Conservation (phyloP, 2,113 vertebrate genomes). For the Oxyura jamaicensis region DNA sequence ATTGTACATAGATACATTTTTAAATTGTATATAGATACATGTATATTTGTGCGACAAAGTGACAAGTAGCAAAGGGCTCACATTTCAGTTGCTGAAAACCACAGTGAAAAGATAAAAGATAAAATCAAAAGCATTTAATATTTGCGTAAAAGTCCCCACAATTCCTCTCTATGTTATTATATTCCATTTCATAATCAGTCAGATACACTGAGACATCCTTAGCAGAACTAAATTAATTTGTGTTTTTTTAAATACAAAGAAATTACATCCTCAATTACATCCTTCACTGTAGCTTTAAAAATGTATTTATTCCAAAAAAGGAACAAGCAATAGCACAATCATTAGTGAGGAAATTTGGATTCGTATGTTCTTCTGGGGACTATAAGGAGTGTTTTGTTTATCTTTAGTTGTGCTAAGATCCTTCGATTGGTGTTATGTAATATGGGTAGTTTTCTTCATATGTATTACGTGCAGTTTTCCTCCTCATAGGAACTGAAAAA, state of each 20-base stretch:
- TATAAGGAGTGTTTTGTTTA: background rate
- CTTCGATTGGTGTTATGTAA: background rate
- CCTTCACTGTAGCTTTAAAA: background rate
- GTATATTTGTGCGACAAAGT: background rate
- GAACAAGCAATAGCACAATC: background rate
- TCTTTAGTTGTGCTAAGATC: background rate
- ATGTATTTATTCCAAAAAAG: background rate
- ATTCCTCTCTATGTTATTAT: background rate
- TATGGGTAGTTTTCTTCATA: background rate
- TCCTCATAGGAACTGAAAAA: background rate
- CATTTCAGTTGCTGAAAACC: background rate
- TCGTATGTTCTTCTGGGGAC: background rate
- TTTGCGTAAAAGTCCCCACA: background rate
- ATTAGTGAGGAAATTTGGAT: background rate
- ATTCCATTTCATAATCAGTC: background rate
- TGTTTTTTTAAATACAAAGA: constrained; percentile 14
- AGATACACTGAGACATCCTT: background rate
- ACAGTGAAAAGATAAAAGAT: background rate
- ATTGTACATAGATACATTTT: background rate
- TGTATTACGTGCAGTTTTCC: background rate
- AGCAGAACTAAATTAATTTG: constrained; percentile 27
- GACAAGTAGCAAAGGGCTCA: background rate
- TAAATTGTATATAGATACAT: background rate
- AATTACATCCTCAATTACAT: background rate
- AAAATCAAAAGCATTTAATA: background rate